Evolutionary conservation across 2,888 invertebrate species (phyloP), one percentile per base, ranked within the genome.

Genomic region (Drosophila acutilabella): DNA sequence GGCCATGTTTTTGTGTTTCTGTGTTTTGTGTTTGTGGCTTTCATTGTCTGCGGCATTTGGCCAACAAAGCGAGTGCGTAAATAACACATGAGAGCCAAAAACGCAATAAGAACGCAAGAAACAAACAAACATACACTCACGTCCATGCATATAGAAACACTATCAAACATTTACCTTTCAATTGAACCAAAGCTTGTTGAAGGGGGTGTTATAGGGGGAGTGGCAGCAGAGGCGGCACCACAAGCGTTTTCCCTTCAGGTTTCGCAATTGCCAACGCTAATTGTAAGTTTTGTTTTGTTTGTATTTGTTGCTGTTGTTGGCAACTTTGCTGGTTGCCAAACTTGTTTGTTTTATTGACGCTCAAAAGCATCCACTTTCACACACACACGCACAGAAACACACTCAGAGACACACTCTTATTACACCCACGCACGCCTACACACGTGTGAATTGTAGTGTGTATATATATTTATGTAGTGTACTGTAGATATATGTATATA

Each of bases 301-400:
- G 56, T 23, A 13, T 23, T 30, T 41, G 41, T 13, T 33, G 52
- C 8, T 38, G 16, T 23, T 64, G 36, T 51, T 38, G 51, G 47
- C 54, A 52, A 64, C 58, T 65, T 62, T 42, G 16, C 45, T 76
- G 78, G 59, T 58, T 73, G 64, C 56, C 78, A 68, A 76, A 69
- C 61, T 86, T 82, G 78, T 80, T 82, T 80, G 77, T 77, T 82
- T 81, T 86, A 82, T 83, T 80, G 81, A 72, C 59, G 69, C 86
- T 64, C 58, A 53, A 64, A 66, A 75, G 78, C 76, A 73, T 65
- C 54, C 64, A 66, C 65, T 56, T 41, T 64, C 58, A 70, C 53
- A 38, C 57, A 36, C 64, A 42, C 60, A 41, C 73, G 3, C 18
- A 42, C 23, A 23, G n/a, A n/a, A 23, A 38, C 57, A 36, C 64